Evolutionary conservation across 2,113 vertebrate genomes (phyloP).

Genomic region (Rhodinocichla rosea): DNA sequence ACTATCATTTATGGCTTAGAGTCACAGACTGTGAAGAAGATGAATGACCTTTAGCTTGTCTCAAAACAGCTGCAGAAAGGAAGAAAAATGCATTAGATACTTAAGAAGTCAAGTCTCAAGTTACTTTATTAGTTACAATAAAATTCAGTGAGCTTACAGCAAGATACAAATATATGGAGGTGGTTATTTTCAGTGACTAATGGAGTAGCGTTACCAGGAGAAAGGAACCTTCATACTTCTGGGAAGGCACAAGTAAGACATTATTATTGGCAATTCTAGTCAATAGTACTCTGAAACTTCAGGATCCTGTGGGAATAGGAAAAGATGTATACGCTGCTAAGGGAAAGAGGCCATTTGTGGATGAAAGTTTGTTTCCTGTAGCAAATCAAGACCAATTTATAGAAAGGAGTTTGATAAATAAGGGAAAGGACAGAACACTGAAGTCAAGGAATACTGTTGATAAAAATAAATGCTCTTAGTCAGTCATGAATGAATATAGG

Average conservation of each 20-base stretch:
- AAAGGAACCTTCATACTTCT: not conserved
- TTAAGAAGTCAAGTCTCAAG: not conserved
- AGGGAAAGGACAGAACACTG: not conserved
- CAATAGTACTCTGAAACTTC: not conserved
- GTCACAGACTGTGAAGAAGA: not conserved
- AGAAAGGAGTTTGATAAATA: not conserved
- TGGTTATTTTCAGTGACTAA: not conserved
- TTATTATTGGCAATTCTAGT: not conserved
- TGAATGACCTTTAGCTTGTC: not conserved
- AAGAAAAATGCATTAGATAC: not conserved
- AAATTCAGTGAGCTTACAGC: not conserved
- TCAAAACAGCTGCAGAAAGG: not conserved
- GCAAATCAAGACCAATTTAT: not conserved
- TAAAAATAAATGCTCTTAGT: not conserved
- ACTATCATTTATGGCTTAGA: not conserved
- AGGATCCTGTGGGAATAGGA: not conserved
- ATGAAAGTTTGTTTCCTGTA: not conserved
- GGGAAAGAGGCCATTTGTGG: not conserved
- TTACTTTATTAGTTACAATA: not conserved
- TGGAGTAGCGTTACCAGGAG: not conserved
- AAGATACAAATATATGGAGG: not conserved
- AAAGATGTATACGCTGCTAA: not conserved
- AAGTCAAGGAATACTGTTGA: not conserved
- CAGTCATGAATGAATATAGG: not conserved
- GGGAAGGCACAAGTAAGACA: not conserved